Conservation (phyloP, 2,888 invertebrate species). For the Ischnura elegans region DNA sequence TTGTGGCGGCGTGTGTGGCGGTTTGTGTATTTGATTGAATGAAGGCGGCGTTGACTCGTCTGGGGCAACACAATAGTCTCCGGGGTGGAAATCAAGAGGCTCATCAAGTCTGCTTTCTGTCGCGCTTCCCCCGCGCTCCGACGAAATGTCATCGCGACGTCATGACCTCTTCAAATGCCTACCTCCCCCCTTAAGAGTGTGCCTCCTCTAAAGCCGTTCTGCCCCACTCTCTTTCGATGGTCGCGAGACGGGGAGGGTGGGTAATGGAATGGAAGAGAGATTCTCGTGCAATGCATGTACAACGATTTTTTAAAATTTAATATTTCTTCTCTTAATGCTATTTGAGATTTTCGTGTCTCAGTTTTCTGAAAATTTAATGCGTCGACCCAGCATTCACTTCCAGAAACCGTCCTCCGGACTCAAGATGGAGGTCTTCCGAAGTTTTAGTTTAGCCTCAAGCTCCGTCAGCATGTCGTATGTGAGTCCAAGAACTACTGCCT, state of each 20-base stretch:
- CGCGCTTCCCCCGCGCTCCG: neutral
- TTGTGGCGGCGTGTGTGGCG: neutral
- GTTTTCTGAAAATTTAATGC: neutral
- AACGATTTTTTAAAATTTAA: neutral
- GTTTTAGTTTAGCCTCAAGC: too few relatives aligned
- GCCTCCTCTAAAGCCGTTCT: neutral
- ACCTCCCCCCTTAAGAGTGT: neutral
- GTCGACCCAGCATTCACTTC: neutral
- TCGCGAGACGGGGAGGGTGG: neutral
- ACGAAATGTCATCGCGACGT: neutral
- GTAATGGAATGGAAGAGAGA: neutral
- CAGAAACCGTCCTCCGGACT: too few relatives aligned
- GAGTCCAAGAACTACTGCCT: too few relatives aligned
- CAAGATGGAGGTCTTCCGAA: too few relatives aligned
- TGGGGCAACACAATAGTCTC: slow-evolving; percentile 20
- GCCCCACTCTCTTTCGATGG: neutral
- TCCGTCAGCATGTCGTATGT: too few relatives aligned
- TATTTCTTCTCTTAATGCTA: neutral
- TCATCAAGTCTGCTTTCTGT: neutral
- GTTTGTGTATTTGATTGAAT: neutral
- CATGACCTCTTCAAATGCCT: neutral
- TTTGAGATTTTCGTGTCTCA: neutral
- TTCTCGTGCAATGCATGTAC: neutral
- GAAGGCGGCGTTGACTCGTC: neutral
- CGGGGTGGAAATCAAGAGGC: neutral